A percentile compares a stretch with the other conserved stretches of the same genome.
Conservation (phyloP, 2,888 invertebrate species). For the Matsumyia berberina region DNA sequence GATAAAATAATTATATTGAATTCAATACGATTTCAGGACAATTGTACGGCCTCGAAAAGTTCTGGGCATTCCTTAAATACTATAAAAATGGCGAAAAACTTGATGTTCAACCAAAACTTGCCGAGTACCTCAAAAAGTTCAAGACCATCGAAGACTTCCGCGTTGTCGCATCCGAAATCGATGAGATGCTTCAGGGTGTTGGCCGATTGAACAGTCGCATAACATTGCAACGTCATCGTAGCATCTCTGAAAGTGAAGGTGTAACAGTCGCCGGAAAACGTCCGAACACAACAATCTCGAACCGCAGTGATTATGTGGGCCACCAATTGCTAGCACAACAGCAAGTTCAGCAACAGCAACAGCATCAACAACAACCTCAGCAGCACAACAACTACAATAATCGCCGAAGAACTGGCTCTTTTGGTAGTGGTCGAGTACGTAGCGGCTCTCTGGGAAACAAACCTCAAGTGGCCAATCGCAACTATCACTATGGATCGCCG, state of each 20-base stretch:
- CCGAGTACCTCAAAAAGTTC: slow-evolving; percentile 90
- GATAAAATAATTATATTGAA: slow-evolving; percentile 8
- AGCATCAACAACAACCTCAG: slow-evolving; percentile 79
- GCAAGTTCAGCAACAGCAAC: slow-evolving; percentile 81
- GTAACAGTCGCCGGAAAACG: slow-evolving; percentile 82
- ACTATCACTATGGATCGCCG: slow-evolving; percentile 81
- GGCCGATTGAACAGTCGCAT: slow-evolving; percentile 85
- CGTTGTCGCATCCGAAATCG: slow-evolving; percentile 88
- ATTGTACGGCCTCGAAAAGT: slow-evolving; percentile 98
- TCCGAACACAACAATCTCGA: slow-evolving; percentile 83
- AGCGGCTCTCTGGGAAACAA: slow-evolving; percentile 84
- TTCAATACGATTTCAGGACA: slow-evolving; percentile 87
- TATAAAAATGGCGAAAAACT: slow-evolving; percentile 92
- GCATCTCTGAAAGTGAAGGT: slow-evolving; percentile 88
- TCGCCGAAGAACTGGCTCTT: slow-evolving; percentile 83
- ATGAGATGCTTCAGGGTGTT: slow-evolving; percentile 86
- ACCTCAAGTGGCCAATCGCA: slow-evolving; percentile 83
- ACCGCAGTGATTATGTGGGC: slow-evolving; percentile 84
- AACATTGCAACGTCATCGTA: slow-evolving; percentile 87
- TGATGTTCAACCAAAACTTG: slow-evolving; percentile 90
- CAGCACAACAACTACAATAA: slow-evolving; percentile 79
- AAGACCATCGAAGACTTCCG: slow-evolving; percentile 96
- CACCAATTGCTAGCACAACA: slow-evolving; percentile 79
- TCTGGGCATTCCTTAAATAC: slow-evolving; percentile 99
- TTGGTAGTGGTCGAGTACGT: slow-evolving; percentile 83